Conservation (phyloP, 2,797 vertebrate genomes). For the Prunella strophiata region DNA sequence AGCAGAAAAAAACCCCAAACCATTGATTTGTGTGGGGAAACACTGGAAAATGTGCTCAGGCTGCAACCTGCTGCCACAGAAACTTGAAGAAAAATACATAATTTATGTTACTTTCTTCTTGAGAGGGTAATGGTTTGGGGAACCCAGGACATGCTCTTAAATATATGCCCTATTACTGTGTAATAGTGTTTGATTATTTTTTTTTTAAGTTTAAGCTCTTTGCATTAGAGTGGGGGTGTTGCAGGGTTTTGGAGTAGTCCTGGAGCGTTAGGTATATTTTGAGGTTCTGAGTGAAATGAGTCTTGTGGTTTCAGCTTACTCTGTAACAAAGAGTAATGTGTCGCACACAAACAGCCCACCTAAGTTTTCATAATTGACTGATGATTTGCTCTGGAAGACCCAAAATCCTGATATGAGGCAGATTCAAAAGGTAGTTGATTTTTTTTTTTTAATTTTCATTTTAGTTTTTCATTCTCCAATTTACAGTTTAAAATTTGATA, state of each 20-base stretch:
- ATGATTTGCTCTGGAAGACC: slow-evolving; percentile 54
- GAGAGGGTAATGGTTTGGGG: neutral
- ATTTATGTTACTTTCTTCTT: neutral
- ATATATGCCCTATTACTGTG: neutral
- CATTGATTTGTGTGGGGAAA: neutral
- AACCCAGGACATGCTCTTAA: neutral
- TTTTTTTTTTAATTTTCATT: neutral
- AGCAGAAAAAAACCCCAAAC: neutral
- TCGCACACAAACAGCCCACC: slow-evolving; percentile 37
- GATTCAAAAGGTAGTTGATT: neutral
- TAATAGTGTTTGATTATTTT: neutral
- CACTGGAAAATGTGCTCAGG: neutral
- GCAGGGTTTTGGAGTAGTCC: neutral
- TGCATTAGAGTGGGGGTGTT: neutral
- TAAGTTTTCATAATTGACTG: slow-evolving; percentile 35
- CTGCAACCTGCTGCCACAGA: neutral
- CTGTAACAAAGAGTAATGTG: neutral
- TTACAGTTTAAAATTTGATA: neutral
- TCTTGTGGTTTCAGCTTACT: slow-evolving; percentile 40
- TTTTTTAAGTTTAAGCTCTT: neutral
- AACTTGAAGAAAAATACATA: neutral
- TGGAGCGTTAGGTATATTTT: slow-evolving; percentile 9
- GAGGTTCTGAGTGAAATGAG: slow-evolving; percentile 56
- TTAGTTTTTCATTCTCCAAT: neutral
- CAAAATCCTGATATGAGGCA: slow-evolving; percentile 15